Percentiles rank a stretch among this genome's conserved stretches.
These are phyloP conservation scores for Pontoporia blainvillei DNA, from an alignment of 2,113 vertebrate genomes.

Conservation along the genomic window DNA sequence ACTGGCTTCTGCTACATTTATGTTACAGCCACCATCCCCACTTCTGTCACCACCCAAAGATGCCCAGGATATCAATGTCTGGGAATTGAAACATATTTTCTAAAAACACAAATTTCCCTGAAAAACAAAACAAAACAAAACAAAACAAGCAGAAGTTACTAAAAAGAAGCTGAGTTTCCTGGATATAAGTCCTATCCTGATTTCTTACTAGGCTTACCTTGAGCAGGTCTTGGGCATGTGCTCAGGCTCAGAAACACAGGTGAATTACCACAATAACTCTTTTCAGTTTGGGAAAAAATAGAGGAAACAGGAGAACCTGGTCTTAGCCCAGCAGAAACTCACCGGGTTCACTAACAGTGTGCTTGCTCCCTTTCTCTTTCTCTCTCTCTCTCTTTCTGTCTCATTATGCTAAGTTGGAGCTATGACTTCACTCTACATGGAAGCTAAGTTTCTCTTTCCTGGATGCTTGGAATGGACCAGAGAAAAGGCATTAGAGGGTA, in stretches of 20 bases:
- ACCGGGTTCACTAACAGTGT: constrained; percentile 49
- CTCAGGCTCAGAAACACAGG: constrained; percentile 26
- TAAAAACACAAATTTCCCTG: constrained; percentile 37
- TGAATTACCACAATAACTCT: constrained; percentile 54
- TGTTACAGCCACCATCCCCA: not conserved
- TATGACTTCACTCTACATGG: constrained; percentile 74
- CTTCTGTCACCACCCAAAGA: constrained; percentile 30
- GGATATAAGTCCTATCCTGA: not conserved
- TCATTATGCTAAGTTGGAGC: constrained; percentile 72
- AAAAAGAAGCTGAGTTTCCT: not conserved
- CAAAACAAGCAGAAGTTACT: constrained; percentile 16
- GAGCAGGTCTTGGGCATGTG: constrained; percentile 26
- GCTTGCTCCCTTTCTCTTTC: not conserved
- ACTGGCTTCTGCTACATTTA: constrained; percentile 32
- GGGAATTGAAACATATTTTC: constrained; percentile 5
- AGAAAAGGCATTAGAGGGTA: constrained; percentile 69
- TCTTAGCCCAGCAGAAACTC: constrained; percentile 63
- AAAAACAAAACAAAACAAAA: not conserved
- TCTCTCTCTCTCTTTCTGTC: not conserved
- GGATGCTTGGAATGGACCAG: constrained; percentile 51
- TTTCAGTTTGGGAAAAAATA: constrained; percentile 57
- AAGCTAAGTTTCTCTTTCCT: constrained; percentile 70
- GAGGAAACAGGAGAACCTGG: constrained; percentile 72
- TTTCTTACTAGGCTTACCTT: constrained; percentile 47
- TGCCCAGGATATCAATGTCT: not conserved